Conservation (phyloP, 2,113 vertebrate species). For the Paedocypris sp. region DNA sequence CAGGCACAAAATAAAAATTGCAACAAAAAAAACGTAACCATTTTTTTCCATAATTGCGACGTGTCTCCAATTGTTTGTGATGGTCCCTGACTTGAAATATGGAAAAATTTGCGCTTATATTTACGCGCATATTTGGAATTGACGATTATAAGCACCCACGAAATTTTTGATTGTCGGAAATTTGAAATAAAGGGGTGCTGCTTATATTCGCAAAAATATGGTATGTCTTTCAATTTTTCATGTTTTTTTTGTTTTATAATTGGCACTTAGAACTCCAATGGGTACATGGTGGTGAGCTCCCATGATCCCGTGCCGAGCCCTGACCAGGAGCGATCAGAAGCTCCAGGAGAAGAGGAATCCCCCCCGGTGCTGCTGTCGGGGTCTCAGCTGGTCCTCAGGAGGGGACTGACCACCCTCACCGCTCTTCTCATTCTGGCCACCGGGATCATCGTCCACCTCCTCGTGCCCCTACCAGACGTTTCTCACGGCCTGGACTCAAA, state of each 20-base stretch:
- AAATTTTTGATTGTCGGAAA: too few relatives aligned
- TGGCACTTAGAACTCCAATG: constrained; percentile 34
- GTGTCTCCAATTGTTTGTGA: too few relatives aligned
- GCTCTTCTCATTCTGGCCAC: constrained; percentile 42
- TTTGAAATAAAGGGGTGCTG: too few relatives aligned
- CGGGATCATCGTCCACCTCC: constrained; percentile 42
- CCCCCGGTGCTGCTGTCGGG: constrained; percentile 36
- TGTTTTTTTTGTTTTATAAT: not conserved
- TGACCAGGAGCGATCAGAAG: not conserved
- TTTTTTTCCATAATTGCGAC: too few relatives aligned
- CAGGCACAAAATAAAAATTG: too few relatives aligned
- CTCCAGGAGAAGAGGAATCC: not conserved
- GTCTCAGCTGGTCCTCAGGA: constrained; percentile 53
- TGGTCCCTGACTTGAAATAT: too few relatives aligned
- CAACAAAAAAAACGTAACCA: too few relatives aligned
- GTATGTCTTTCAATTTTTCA: too few relatives aligned
- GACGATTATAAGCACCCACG: too few relatives aligned
- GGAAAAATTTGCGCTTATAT: too few relatives aligned
- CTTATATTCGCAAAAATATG: too few relatives aligned
- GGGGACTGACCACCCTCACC: constrained; percentile 46
- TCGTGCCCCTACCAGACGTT: constrained; percentile 43
- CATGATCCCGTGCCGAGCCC: not conserved
- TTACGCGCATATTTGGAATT: too few relatives aligned
- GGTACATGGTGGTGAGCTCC: constrained; percentile 32
- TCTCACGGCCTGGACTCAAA: constrained; percentile 24